Evolutionary conservation across 1,140 invertebrate genomes (phyloP), one percentile per base, ranked within the genome.

Genomic region (Formica selysi): DNA sequence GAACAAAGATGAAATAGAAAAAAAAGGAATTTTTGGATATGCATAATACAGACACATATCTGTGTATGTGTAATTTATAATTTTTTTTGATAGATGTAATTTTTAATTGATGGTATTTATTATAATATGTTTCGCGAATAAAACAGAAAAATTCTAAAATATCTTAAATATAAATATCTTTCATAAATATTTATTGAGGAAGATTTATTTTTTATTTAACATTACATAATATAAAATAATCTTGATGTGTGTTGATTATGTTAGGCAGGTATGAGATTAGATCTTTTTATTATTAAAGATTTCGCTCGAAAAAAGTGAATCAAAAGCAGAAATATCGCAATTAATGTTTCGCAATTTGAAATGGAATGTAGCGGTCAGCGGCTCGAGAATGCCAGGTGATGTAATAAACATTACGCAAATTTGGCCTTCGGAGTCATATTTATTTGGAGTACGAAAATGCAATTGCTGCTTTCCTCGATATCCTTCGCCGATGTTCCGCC

Each of bases 341-440:
- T 48, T 48, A 19, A 26, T 32, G 38, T 83, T 83, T 83, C 29
- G 79, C 5, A 74, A 83, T 48, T 73, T 13, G 2, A 29, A 6
- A 7, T 32, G 68, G 57, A 83, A 83, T 83, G 68, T 54, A 22
- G 19, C 68, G 38, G 41, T 83, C 79, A 83, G 68, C 48, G 48
- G 3, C 79, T 71, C 48, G 22, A 38, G 22, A 16, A 36, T 29
- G 26, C 26, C 76, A 26, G 22, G 16, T 57, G 51, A 59, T 19
- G 54, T 62, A 74, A 83, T n/a, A 62, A 83, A 74, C 54, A 74
- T 83, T 83, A 48, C 68, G 54, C 79, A 83, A 83, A 62, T 83
- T 51, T 57, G 41, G 32, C 79, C 79, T 83, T 83, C 38, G 38
- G 26, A 44, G 26, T 2, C 54, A 38, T 36, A 41, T 48, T 83